Evolutionary conservation across 2,113 vertebrate species (phyloP).

Genomic region (Mohoua ochrocephala): DNA sequence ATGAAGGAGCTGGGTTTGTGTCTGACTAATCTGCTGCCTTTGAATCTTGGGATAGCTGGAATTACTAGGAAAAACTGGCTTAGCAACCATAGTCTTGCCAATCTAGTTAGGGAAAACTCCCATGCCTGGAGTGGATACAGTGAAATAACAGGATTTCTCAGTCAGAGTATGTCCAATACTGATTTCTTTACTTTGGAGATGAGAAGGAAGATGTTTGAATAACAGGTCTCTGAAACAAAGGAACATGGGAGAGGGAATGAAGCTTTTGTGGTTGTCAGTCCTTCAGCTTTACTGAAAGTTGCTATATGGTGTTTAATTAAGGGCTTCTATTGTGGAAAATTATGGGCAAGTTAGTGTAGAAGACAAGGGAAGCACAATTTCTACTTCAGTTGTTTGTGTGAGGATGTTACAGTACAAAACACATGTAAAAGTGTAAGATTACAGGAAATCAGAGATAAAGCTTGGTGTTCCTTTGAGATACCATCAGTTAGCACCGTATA

Average conservation of each 20-base stretch:
- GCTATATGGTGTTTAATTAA: neutral
- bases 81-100: neutral
- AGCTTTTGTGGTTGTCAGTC: neutral
- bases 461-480: slow-evolving; percentile 8
- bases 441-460: slow-evolving; percentile 6
- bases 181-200: neutral
- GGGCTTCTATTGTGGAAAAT: neutral
- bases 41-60: slow-evolving; percentile 4
- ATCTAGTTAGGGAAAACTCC: neutral
- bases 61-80: slow-evolving; percentile 21
- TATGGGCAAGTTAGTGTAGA: neutral
- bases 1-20: neutral
- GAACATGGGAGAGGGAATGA: neutral
- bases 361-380: neutral
- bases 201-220: neutral
- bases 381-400: neutral
- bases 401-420: neutral
- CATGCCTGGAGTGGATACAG: neutral
- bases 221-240: neutral
- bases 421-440: neutral
- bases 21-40: slow-evolving; percentile 3
- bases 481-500: neutral
- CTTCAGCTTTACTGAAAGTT: neutral
- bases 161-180: neutral
- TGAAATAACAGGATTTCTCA: slow-evolving; percentile 1